A percentile compares a stretch with the other conserved stretches of the same genome.
These are phyloP conservation scores for Noctua janthe DNA, from an alignment of 2,888 invertebrate genomes.

Conservation along the genomic window DNA sequence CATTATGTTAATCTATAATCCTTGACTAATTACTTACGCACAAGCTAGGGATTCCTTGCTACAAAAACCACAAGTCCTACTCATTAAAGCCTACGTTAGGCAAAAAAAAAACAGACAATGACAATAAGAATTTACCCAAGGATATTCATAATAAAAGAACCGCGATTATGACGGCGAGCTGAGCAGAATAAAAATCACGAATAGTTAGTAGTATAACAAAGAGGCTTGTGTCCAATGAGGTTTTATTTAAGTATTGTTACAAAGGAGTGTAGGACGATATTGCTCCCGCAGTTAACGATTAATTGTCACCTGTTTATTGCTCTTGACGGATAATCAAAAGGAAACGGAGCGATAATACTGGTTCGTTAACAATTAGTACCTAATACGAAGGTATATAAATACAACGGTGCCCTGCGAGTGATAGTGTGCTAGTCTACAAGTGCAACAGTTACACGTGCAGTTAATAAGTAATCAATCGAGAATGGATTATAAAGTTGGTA, in stretches of 20 bases:
- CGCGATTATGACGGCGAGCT: conserved; percentile 49
- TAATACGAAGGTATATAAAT: conserved; percentile 72
- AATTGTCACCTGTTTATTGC: conserved; percentile 70
- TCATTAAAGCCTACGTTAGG: conserved; percentile 31
- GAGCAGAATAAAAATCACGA: conserved; percentile 61
- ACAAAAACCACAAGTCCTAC: conserved; percentile 17
- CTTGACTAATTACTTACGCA: not conserved
- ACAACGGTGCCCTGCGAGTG: conserved; percentile 48
- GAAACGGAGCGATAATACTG: conserved; percentile 74
- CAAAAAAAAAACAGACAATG: conserved; percentile 53
- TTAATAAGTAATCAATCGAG: conserved; percentile 46
- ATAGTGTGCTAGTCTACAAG: conserved; percentile 60
- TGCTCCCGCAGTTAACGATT: conserved; percentile 31
- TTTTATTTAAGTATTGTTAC: conserved; percentile 13
- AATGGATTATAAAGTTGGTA: conserved; percentile 76
- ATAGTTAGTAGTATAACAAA: conserved; percentile 24
- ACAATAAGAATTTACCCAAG: conserved; percentile 54
- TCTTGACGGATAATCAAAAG: conserved; percentile 76
- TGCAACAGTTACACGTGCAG: conserved; percentile 42
- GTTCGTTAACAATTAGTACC: conserved; percentile 66
- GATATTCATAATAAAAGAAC: conserved; percentile 54
- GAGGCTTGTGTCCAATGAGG: not conserved
- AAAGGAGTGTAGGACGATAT: conserved; percentile 13
- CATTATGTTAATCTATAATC: not conserved
- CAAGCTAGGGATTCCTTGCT: conserved; percentile 25